These are phyloP conservation scores for Chloebia gouldiae DNA, from an alignment of 2,113 vertebrate genomes.

Conservation along the genomic window DNA sequence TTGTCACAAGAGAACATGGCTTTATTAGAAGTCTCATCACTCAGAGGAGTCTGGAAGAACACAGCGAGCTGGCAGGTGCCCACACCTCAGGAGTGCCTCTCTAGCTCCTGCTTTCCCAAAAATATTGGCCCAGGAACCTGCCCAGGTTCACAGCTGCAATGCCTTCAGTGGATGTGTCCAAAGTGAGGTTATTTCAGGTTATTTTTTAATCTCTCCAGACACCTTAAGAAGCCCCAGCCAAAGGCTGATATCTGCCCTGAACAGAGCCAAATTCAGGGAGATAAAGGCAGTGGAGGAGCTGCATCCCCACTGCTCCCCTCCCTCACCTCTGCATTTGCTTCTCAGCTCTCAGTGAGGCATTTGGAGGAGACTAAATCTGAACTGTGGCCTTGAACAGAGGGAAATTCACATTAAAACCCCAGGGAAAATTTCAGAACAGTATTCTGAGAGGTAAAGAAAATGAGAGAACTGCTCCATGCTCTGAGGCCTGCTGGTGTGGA, in stretches of 20 bases:
- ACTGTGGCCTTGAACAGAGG: neutral
- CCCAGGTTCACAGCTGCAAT: neutral
- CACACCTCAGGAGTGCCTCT: neutral
- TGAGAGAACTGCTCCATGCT: neutral
- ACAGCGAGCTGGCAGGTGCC: neutral
- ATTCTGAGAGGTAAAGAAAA: slow-evolving; percentile 2
- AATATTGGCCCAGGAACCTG: neutral
- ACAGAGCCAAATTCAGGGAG: neutral
- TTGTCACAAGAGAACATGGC: neutral
- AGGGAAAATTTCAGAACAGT: neutral
- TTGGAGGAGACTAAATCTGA: neutral
- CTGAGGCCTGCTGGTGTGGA: neutral
- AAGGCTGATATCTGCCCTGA: neutral
- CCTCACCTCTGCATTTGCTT: neutral
- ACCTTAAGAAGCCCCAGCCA: neutral
- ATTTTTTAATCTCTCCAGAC: neutral
- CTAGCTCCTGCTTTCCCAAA: neutral
- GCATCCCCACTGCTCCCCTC: neutral
- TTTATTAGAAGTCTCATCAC: slow-evolving; percentile 27
- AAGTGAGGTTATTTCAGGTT: neutral
- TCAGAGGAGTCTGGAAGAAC: neutral
- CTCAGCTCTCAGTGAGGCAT: neutral
- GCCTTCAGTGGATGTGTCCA: neutral
- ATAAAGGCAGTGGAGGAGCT: neutral
- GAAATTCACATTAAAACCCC: slow-evolving; percentile 34